Evolutionary conservation across 2,797 vertebrate genomes (phyloP), one percentile per base, ranked within the genome.

Genomic region (Oreochromis mossambicus): DNA sequence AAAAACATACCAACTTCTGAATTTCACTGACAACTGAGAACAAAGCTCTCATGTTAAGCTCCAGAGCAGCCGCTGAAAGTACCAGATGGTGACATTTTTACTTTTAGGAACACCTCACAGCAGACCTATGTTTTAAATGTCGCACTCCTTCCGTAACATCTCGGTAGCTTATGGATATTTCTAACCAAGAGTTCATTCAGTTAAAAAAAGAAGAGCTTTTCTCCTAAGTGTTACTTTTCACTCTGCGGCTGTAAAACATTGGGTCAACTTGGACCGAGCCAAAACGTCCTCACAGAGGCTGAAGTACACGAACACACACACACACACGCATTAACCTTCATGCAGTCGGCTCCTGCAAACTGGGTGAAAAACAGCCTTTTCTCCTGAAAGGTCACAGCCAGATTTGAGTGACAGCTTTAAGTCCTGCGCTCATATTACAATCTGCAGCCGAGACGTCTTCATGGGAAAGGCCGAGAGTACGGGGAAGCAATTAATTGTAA

Each of bases 351-450:
- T 86, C 55, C 9, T 89, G 78, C 58, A 91, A 91, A 89, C 82
- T 48, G 80, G 48, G 56, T 90, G 87, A 86, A 90, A 92, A 92
- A 82, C 90, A 90, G 77, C 85, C 82, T 91, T 91, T 92, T 97
- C 96, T 96, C 94, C 94, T 87, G 96, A 98, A 99, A 99, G 98
- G 98, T 98, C 98, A 99, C 96, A 24, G 73, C 91, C 95, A 96
- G 97, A 96, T 97, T 97, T 98, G 97, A 98, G 95, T 98, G 98
- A 97, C 98, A 97, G 97, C 97, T 96, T 96, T 96, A 97, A 97
- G 97, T 98, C 97, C 97, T 96, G 95, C 92, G 95, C 96, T 97
- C 97, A 96, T 97, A 89, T 92, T 91, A 84, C 88, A 97, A 96
- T 98, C 97, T 92, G 97, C 89, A 96, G 95, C 96, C 2, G 24